phyloP scores from a whole-genome alignment of 2,797 vertebrate species.

The Spheniscus humboldti region DNA sequence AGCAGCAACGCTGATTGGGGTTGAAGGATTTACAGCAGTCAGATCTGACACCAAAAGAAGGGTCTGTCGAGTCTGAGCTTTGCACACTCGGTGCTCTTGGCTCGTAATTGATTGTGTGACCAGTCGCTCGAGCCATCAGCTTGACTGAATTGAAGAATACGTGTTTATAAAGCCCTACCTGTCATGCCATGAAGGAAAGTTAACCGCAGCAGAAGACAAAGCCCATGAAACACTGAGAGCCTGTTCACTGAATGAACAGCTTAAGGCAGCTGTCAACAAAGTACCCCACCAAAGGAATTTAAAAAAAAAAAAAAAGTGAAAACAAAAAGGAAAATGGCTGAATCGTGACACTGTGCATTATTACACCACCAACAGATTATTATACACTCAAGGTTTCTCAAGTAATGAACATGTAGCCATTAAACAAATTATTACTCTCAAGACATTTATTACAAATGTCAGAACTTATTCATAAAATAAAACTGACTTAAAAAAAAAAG shows the following conservation, averaged over 20 bases:
- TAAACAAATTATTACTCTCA: constrained; percentile 78
- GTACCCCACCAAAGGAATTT: constrained; percentile 50
- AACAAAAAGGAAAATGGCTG: constrained; percentile 24
- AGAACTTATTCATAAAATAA: constrained; percentile 78
- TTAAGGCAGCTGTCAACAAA: constrained; percentile 70
- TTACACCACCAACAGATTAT: constrained; percentile 59
- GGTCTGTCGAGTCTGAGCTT: constrained; percentile 19
- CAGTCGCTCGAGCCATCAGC: neutral
- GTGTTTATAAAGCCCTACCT: constrained; percentile 17
- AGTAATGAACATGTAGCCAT: constrained; percentile 77
- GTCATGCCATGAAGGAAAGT: constrained; percentile 55
- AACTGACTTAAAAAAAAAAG: constrained; percentile 64
- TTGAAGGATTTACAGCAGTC: constrained; percentile 24
- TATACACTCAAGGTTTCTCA: constrained; percentile 70
- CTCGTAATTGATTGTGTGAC: constrained; percentile 1
- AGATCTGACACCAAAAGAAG: neutral
- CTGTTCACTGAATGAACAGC: constrained; percentile 71
- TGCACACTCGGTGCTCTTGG: neutral
- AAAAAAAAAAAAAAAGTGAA: neutral
- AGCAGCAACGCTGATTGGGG: constrained; percentile 7
- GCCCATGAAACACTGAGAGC: constrained; percentile 61
- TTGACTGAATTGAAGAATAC: neutral
- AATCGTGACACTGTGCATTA: constrained; percentile 54
- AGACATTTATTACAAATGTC: constrained; percentile 85
- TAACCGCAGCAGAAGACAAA: constrained; percentile 64